A percentile compares a stretch with the other conserved stretches of the same genome.
phyloP scores from a whole-genome alignment of 1,140 invertebrate species.

The Aleiodes sp. region DNA sequence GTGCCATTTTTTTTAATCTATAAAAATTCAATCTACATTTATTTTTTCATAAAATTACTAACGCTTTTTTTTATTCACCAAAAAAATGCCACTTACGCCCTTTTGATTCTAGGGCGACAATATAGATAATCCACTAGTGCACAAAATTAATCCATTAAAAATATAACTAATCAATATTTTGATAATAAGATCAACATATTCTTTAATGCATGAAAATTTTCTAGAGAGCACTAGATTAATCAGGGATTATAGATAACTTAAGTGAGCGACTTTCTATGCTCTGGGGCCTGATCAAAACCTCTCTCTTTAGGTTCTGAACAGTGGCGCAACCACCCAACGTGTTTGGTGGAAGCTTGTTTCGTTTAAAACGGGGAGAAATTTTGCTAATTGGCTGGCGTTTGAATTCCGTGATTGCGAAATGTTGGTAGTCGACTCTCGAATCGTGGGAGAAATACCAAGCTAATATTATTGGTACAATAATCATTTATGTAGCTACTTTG shows the following conservation, averaged over 20 bases:
- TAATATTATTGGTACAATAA: background rate
- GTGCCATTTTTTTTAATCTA: no score
- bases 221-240: background rate
- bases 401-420: conserved; percentile 6
- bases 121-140: no score
- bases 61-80: no score
- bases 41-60: no score
- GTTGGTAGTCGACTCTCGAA: background rate
- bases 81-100: no score
- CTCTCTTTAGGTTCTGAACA: conserved; percentile 7
- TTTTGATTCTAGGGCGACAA: no score
- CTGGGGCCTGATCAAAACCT: conserved; percentile 17
- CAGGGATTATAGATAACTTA: background rate
- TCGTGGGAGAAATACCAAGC: conserved; percentile 18
- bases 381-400: conserved; percentile 20
- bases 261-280: conserved; percentile 17
- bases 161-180: no score
- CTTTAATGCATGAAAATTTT: background rate
- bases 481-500: background rate
- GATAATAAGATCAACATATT: background rate
- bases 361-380: conserved; percentile 16
- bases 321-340: conserved; percentile 20
- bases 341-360: no score
- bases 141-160: no score
- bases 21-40: no score